phyloP scores from a whole-genome alignment of 1,140 invertebrate species.

The Anastrepha ludens region DNA sequence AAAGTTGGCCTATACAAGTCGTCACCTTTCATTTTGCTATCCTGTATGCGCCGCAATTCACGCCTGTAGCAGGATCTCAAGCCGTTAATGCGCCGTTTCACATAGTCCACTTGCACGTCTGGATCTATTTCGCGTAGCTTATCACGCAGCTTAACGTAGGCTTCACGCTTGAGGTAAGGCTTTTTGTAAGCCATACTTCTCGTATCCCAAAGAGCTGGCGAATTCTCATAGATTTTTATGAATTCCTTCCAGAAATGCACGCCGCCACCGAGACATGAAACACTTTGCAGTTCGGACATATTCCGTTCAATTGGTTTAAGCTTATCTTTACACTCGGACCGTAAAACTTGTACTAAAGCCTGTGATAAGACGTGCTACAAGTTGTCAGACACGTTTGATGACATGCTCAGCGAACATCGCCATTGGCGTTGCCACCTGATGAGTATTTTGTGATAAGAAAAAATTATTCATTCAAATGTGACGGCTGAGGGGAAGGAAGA shows the following conservation, averaged over 20 bases:
- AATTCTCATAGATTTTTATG: conserved; percentile 61
- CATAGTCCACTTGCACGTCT: conserved; percentile 60
- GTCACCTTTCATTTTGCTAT: conserved; percentile 16
- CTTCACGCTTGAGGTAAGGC: conserved; percentile 53
- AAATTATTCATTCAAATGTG: too few relatives aligned
- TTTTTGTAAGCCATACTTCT: conserved; percentile 62
- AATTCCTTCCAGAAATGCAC: conserved; percentile 61
- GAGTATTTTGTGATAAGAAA: not conserved
- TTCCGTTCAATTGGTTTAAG: not conserved
- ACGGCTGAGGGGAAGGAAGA: too few relatives aligned
- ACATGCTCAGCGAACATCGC: not conserved
- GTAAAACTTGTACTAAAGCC: conserved; percentile 17
- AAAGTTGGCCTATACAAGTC: conserved; percentile 1
- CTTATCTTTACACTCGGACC: conserved; percentile 32
- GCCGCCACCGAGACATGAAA: conserved; percentile 14
- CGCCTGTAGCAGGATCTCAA: conserved; percentile 62
- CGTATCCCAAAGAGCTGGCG: conserved; percentile 63
- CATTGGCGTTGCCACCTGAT: conserved; percentile 12
- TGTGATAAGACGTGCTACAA: conserved; percentile 46
- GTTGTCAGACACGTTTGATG: conserved; percentile 46
- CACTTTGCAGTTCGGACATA: conserved; percentile 11
- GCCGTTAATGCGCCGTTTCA: conserved; percentile 64
- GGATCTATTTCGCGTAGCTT: conserved; percentile 63
- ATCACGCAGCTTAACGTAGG: conserved; percentile 60
- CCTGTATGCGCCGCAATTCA: conserved; percentile 57